Evolutionary conservation across 2,888 invertebrate species (phyloP), one percentile per base, ranked within the genome.

Genomic region (Kuschelorhynchus macadamiae): DNA sequence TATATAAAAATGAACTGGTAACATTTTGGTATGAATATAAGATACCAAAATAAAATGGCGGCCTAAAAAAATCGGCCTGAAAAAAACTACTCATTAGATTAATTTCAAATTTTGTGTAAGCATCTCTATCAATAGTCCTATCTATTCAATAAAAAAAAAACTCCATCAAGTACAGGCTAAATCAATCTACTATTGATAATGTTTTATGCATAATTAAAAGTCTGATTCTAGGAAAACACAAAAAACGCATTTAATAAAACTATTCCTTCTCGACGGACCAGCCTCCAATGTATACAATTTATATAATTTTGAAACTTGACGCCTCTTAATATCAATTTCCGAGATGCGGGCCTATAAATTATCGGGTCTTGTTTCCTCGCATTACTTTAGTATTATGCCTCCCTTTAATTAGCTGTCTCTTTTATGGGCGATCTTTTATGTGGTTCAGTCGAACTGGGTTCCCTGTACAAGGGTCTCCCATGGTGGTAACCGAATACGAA

Each of bases 361-460:
- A 46, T 59, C 65, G 25, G 46, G 50, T 57, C 64, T 64, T 42
- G 64, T 64, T 53, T 64, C 56, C 42, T 33, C 46, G 49, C 56
- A 64, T 56, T 64, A 64, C 49, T 64, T 57, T 25, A 49, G 59
- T 52, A 57, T 57, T 47, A 71, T 73, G 71, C 73, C 74, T 65
- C 69, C 64, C 70, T 73, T 74, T 74, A 74, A 74, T 74, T 74
- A 72, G 71, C 72, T 74, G 73, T 74, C 74, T 73, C 71, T 72
- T 74, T 73, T 73, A 73, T 72, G 72, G 72, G 64, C 71, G 67
- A 73, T 74, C 71, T 71, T 69, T 73, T 74, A 55, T 64, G 61
- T 60, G 64, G 60, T 50, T 62, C 61, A 62, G 41, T 32, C 20
- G 55, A 47, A 63, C 59, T 32, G 41, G 18, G 20, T 49, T 12